phyloP scores from a whole-genome alignment of 2,888 invertebrate species.

The Calameuta pallipes region DNA sequence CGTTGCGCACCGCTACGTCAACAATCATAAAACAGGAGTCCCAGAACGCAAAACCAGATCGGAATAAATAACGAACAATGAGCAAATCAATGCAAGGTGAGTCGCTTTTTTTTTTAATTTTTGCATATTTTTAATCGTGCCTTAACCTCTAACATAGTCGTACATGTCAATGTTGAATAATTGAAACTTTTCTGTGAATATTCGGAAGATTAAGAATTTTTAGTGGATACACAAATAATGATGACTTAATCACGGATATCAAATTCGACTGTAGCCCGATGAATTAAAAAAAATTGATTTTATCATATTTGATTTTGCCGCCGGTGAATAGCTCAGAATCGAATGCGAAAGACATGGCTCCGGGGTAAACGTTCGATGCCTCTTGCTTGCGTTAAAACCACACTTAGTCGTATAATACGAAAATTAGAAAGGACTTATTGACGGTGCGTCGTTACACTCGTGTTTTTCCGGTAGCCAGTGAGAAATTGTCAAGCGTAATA shows the following conservation, averaged over 20 bases:
- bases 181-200: background rate
- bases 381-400: background rate
- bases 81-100: conserved; percentile 59
- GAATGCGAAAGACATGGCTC: conserved; percentile 1
- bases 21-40: background rate
- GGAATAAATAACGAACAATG: conserved; percentile 36
- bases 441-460: background rate
- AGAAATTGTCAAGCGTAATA: conserved; percentile 2
- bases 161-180: background rate
- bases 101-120: conserved; percentile 17
- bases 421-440: conserved; percentile 11
- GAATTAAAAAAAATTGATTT: background rate
- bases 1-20: background rate
- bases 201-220: background rate
- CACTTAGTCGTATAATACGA: conserved; percentile 1
- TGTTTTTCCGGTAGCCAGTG: background rate
- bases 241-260: background rate
- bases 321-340: background rate
- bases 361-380: conserved; percentile 5
- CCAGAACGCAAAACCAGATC: background rate
- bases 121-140: background rate
- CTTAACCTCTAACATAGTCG: background rate
- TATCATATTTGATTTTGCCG: background rate
- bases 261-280: background rate
- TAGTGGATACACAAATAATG: background rate